Base-by-base conservation (phyloP, 2,113 vertebrate species). In the Gymnogyps californianus region DNA sequence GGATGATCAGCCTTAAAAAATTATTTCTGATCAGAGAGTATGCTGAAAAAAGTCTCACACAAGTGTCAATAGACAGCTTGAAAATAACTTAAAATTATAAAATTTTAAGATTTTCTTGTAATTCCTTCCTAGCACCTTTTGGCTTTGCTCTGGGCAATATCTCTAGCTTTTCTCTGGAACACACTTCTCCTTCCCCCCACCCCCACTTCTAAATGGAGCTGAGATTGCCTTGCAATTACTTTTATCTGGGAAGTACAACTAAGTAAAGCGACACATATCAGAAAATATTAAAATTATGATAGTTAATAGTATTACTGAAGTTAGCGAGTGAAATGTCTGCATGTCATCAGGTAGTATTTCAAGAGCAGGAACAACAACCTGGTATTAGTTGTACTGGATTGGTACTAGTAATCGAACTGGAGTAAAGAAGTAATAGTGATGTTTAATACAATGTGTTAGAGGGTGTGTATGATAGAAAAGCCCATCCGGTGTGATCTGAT, bases 101-200 rank as follows among this genome's bases (percentile, higher is more conserved):
- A 36, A 32, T 12, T 59, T 78, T 2, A 62, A 19, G 7, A 6
- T 51, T 88, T 88, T 71, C 61, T 82, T 55, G 8, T 64, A 20
- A 28, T 70, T 75, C 13, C 6, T 76, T 70, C 31, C 42, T 71
- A 46, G 8, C 6, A 58, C 24, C 17, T 86, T 52, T 72, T 80
- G 34, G 10, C 25, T 84, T 90, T 75, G 19, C 29, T 47, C 20
- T 66, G 46, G 28, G 8, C 7, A 11, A 3, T 42, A 7, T 40
- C 24, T 58, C 29, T 31, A 44, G 4, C 25, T 72, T 84, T 85
- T 16, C 13, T 52, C 44, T 85, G 62, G 7, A 90, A 55, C 6
- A 34, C 0, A 0, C 3, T 34, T 65, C 26, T 62, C 8, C 7
- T 54, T 64, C 15, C 10, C 7, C 11, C 9, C 4, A 11, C 6